phyloP scores from a whole-genome alignment of 2,797 vertebrate species.

The Champsocephalus gunnari region DNA sequence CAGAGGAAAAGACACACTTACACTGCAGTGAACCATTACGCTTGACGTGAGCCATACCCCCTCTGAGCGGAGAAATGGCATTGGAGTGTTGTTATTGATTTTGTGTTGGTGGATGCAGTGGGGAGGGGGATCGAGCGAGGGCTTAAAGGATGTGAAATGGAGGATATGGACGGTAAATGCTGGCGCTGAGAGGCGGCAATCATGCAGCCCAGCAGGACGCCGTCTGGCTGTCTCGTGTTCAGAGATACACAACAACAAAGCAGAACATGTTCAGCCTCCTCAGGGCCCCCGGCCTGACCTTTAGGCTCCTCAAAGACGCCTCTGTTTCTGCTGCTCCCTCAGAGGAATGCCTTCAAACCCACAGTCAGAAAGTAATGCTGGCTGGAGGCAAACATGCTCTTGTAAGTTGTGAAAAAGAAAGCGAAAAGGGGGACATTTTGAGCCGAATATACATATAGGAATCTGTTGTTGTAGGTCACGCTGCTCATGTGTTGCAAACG shows the following conservation, averaged over 20 bases:
- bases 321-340: conserved; percentile 54
- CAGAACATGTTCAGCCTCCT: conserved; percentile 37
- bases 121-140: conserved; percentile 37
- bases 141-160: conserved; percentile 56
- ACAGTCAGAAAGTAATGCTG: conserved; percentile 6
- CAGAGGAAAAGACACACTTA: conserved; percentile 59
- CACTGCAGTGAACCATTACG: conserved; percentile 53
- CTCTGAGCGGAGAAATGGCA: conserved; percentile 66
- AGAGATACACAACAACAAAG: conserved; percentile 35
- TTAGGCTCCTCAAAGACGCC: conserved; percentile 52
- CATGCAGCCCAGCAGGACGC: conserved; percentile 63
- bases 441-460: neutral
- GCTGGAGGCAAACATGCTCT: conserved; percentile 32
- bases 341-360: conserved; percentile 10
- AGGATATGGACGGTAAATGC: conserved; percentile 56
- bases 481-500: conserved; percentile 6
- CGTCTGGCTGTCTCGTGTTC: conserved; percentile 54
- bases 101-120: conserved; percentile 54
- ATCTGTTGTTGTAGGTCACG: neutral
- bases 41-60: conserved; percentile 50
- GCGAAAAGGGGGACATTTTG: conserved; percentile 1
- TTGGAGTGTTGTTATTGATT: conserved; percentile 76
- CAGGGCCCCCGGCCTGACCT: conserved; percentile 44
- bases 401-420: conserved; percentile 8
- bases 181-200: conserved; percentile 58